phyloP scores from a whole-genome alignment of 2,888 invertebrate species.

The Anarsia innoxiella region DNA sequence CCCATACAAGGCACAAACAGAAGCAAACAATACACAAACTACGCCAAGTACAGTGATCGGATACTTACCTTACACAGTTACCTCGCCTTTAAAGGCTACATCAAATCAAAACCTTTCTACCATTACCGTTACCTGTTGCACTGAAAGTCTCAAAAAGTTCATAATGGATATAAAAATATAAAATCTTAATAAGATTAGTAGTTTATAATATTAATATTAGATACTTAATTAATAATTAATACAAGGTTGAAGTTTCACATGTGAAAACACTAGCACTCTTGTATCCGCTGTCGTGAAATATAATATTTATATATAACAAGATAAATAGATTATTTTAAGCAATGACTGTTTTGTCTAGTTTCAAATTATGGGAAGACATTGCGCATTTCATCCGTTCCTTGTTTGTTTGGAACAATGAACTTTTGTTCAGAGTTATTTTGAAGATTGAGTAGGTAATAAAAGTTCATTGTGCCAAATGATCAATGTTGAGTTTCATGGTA shows the following conservation, averaged over 20 bases:
- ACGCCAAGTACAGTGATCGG: constrained; percentile 24
- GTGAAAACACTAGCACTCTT: constrained; percentile 76
- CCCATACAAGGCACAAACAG: constrained; percentile 45
- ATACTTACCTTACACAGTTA: constrained; percentile 60
- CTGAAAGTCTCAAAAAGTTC: constrained; percentile 51
- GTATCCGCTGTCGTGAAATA: constrained; percentile 65
- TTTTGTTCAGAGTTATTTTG: constrained; percentile 25
- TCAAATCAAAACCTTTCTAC: constrained; percentile 46
- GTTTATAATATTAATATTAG: constrained; percentile 67
- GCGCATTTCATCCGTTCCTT: constrained; percentile 76
- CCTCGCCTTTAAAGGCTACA: constrained; percentile 69
- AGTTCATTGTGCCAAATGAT: constrained; percentile 58
- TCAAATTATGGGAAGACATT: constrained; percentile 76
- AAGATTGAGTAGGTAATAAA: too few species aligned
- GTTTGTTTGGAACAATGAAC: constrained; percentile 59
- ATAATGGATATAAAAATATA: constrained; percentile 53
- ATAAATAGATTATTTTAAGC: constrained; percentile 69
- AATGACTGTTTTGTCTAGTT: constrained; percentile 61
- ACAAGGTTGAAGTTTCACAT: constrained; percentile 71
- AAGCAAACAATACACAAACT: constrained; percentile 42
- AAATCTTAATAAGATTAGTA: constrained; percentile 62
- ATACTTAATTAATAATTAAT: constrained; percentile 49
- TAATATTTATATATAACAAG: constrained; percentile 62
- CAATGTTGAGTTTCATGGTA: constrained; percentile 54
- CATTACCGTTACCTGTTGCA: constrained; percentile 65